Conservation (phyloP, 2,888 invertebrate genomes). For the Allygus modestus region DNA sequence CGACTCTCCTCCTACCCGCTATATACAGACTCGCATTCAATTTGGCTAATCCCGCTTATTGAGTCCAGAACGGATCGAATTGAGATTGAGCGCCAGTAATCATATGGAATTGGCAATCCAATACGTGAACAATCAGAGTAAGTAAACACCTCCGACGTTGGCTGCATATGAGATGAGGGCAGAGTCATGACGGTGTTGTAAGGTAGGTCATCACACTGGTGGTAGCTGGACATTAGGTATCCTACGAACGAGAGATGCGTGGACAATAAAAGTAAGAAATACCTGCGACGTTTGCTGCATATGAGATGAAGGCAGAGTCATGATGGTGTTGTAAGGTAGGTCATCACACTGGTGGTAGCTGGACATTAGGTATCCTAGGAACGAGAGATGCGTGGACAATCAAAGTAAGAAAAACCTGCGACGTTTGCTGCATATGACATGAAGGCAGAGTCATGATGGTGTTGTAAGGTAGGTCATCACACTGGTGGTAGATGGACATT, state of each 20-base stretch:
- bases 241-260: no score
- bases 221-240: no score
- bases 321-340: neutral
- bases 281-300: neutral
- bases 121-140: conserved; percentile 26
- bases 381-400: conserved; percentile 42
- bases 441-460: neutral
- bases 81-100: conserved; percentile 42
- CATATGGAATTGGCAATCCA: conserved; percentile 22
- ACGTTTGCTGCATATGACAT: neutral
- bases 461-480: no score
- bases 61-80: conserved; percentile 20
- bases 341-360: no score
- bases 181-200: neutral
- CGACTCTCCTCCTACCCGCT: neutral
- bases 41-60: conserved; percentile 42
- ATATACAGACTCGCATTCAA: conserved; percentile 9
- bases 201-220: no score
- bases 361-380: no score
- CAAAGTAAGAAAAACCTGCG: neutral
- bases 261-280: conserved; percentile 7
- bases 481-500: no score
- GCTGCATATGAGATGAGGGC: neutral
- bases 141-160: conserved; percentile 23
- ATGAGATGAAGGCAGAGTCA: neutral